Percentiles rank a stretch among this genome's conserved stretches.
These are phyloP conservation scores for Noturus placidus DNA, from an alignment of 2,113 vertebrate genomes.

Conservation along the genomic window DNA sequence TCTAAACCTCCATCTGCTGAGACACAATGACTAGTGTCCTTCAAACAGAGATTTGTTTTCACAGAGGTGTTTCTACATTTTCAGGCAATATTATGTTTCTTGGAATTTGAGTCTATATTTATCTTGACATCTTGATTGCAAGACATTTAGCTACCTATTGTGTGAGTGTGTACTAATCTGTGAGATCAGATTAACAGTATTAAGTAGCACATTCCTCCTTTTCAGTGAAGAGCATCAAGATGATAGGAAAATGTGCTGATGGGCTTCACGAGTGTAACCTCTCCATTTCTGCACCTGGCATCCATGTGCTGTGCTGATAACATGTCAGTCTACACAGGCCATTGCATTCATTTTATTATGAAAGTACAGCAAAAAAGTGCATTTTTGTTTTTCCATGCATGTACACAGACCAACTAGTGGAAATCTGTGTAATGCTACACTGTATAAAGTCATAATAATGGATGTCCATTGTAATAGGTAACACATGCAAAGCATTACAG, in stretches of 20 bases:
- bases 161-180: slow-evolving; percentile 24
- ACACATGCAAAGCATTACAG: neutral
- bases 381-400: no score
- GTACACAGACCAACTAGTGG: no score
- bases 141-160: slow-evolving; percentile 29
- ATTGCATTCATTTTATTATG: neutral
- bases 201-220: slow-evolving; percentile 41
- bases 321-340: slow-evolving; percentile 6
- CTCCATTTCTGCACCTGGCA: slow-evolving; percentile 36
- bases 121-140: slow-evolving; percentile 22
- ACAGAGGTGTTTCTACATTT: neutral
- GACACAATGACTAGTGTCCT: neutral
- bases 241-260: slow-evolving; percentile 35
- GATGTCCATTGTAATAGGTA: neutral
- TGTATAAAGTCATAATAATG: neutral
- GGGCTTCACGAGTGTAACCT: slow-evolving; percentile 18
- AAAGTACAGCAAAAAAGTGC: neutral
- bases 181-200: slow-evolving; percentile 29
- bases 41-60: neutral
- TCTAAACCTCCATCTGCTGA: neutral
- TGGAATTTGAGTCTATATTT: slow-evolving; percentile 16
- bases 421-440: no score
- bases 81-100: slow-evolving; percentile 19
- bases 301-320: slow-evolving; percentile 15
- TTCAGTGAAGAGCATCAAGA: slow-evolving; percentile 35